Evolutionary conservation across 2,113 vertebrate species (phyloP), one percentile per base, ranked within the genome.

Genomic region (Urocynchramus pylzowi): DNA sequence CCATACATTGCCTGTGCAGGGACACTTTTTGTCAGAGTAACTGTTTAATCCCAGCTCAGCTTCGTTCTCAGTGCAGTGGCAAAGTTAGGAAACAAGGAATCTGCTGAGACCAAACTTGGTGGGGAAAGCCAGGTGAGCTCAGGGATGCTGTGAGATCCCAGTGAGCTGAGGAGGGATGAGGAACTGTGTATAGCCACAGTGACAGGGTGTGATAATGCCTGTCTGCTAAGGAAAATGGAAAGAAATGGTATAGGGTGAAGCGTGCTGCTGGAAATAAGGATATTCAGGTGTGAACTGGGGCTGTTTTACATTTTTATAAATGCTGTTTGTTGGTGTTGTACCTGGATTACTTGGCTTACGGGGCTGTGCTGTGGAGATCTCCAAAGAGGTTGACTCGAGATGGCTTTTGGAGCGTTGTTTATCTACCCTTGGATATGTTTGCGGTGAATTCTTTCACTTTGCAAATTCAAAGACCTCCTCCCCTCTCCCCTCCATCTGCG

Each of bases 361-460:
- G 39, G 57, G 53, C 33, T 11, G 15, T 23, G 24, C 17, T 39
- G 5, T 26, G 16, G 52, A 74, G 33, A 10, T 44, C 52, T 76
- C 69, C 5, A 7, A 57, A 63, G 61, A 47, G 41, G 42, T 13
- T 60, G 71, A 63, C 80, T 57, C 1, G 23, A 65, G 59, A 20
- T 69, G 68, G 82, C 52, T 95, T 94, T 89, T 52, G 64, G 77
- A 86, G 45, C 0, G 0, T 52, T 88, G 88, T 93, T 95, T 90
- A 64, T 61, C 76, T 86, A 11, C 44, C 33, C 39, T 44, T 4
- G 2, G 52, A 30, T 75, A 28, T 31, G 39, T 78, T 84, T 89
- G 53, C 1, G 2, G 60, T 79, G 88, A 64, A 79, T 93, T 87
- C 57, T 93, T 96, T 89, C 71, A 70, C 71, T 95, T 95, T 73